These are phyloP conservation scores for Drosophila ogumai DNA, from an alignment of 1,140 invertebrate genomes.

Conservation along the genomic window DNA sequence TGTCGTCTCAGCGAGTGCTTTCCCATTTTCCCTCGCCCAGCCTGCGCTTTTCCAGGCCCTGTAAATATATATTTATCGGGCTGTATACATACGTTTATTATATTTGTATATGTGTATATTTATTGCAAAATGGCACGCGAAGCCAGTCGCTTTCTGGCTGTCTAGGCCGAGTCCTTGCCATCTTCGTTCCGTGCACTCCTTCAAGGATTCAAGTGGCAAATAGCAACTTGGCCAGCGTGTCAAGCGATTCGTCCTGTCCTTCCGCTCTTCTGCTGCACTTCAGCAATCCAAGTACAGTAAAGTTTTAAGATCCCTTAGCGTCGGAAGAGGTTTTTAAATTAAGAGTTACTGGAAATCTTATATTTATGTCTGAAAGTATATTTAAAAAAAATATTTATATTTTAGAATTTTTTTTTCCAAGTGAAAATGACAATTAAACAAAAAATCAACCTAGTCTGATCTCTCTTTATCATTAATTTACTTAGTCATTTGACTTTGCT, in stretches of 20 bases:
- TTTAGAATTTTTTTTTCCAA: no score
- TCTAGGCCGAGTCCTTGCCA: conserved; percentile 58
- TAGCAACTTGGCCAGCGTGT: conserved; percentile 52
- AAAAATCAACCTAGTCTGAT: no score
- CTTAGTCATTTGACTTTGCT: conserved; percentile 2
- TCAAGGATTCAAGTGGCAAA: conserved; percentile 42
- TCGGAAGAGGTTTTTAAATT: background rate
- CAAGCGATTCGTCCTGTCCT: conserved; percentile 22
- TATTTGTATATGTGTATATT: conserved; percentile 27
- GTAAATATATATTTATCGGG: conserved; percentile 16
- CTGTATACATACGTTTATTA: conserved; percentile 22
- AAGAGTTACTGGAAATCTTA: background rate
- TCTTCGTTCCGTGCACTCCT: conserved; percentile 33
- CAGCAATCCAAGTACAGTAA: conserved; percentile 44
- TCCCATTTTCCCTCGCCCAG: conserved; percentile 20
- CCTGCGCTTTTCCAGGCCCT: conserved; percentile 11
- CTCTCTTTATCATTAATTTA: background rate
- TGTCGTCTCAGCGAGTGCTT: conserved; percentile 39
- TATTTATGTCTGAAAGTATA: no score
- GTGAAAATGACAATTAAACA: no score
- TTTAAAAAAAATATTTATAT: background rate
- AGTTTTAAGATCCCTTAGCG: conserved; percentile 6
- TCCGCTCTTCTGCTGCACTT: conserved; percentile 21
- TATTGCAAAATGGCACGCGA: conserved; percentile 42
- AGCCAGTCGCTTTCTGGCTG: conserved; percentile 28